These are phyloP conservation scores for Phymastichus coffea DNA, from an alignment of 1,140 invertebrate species.

Conservation along the genomic window DNA sequence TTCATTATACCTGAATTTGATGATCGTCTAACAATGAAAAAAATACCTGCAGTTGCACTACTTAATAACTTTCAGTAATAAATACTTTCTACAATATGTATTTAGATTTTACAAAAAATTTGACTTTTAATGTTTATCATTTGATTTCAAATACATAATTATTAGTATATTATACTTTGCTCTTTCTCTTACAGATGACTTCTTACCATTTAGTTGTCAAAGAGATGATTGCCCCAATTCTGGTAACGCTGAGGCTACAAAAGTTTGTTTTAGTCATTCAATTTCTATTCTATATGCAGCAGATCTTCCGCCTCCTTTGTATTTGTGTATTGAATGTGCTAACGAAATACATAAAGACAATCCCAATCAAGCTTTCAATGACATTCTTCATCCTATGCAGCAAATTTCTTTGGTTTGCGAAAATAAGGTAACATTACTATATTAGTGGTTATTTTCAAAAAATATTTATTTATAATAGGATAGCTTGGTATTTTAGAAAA, in stretches of 20 bases:
- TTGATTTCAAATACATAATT: no score
- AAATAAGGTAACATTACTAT: constrained; percentile 84
- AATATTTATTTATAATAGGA: no score
- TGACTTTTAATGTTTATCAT: no score
- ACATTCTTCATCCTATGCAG: constrained; percentile 92
- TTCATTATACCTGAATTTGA: no score
- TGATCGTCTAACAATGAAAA: no score
- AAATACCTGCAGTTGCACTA: no score
- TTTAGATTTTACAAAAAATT: no score
- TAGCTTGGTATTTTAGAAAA: no score
- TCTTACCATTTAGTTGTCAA: constrained; percentile 80
- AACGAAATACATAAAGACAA: constrained; percentile 85
- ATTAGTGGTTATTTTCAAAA: no score
- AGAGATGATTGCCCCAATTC: constrained; percentile 82
- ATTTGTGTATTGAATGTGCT: constrained; percentile 94
- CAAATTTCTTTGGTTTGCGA: constrained; percentile 94
- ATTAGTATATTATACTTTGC: no score
- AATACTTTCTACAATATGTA: no score
- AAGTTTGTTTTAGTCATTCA: constrained; percentile 87
- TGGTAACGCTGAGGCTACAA: constrained; percentile 82
- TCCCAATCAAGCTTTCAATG: constrained; percentile 83
- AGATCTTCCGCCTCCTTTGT: constrained; percentile 89
- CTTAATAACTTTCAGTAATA: no score
- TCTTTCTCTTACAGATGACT: constrained; percentile 62
- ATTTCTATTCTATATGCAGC: constrained; percentile 80